phyloP scores from a whole-genome alignment of 1,140 invertebrate genomes.

The Drosophila sturtevanti region DNA sequence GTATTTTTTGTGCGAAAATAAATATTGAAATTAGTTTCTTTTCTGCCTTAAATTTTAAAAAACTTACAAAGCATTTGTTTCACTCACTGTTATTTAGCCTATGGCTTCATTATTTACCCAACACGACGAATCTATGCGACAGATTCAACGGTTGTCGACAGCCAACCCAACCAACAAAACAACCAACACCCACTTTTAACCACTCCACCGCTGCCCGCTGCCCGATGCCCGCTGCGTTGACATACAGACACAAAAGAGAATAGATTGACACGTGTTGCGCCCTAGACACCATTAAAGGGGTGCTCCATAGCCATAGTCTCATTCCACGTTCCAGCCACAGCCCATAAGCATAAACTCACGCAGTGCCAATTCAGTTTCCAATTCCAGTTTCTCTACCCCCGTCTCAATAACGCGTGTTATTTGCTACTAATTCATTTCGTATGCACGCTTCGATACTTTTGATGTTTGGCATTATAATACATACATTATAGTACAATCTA shows the following conservation, averaged over 20 bases:
- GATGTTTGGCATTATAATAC: slow-evolving; percentile 46
- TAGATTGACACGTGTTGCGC: slow-evolving; percentile 19
- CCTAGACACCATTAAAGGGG: slow-evolving; percentile 4
- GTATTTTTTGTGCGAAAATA: too few species aligned
- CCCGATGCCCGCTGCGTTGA: background rate
- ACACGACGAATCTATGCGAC: background rate
- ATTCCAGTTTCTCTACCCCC: background rate
- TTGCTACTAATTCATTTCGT: slow-evolving; percentile 57
- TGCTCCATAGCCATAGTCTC: background rate
- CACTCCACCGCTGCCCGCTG: too few species aligned
- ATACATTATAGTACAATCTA: slow-evolving; percentile 34
- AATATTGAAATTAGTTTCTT: too few species aligned
- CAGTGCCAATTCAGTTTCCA: slow-evolving; percentile 24
- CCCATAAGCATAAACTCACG: background rate
- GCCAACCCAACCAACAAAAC: too few species aligned
- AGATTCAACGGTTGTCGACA: background rate
- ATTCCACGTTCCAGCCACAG: background rate
- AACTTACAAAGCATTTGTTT: background rate
- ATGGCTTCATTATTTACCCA: background rate
- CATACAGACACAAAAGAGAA: background rate
- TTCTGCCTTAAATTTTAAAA: too few species aligned
- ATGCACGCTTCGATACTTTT: slow-evolving; percentile 53
- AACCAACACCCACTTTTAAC: too few species aligned
- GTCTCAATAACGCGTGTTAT: slow-evolving; percentile 38
- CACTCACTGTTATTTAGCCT: background rate